Conservation (phyloP, 2,888 invertebrate genomes). For the Trichopoda pennipes region DNA sequence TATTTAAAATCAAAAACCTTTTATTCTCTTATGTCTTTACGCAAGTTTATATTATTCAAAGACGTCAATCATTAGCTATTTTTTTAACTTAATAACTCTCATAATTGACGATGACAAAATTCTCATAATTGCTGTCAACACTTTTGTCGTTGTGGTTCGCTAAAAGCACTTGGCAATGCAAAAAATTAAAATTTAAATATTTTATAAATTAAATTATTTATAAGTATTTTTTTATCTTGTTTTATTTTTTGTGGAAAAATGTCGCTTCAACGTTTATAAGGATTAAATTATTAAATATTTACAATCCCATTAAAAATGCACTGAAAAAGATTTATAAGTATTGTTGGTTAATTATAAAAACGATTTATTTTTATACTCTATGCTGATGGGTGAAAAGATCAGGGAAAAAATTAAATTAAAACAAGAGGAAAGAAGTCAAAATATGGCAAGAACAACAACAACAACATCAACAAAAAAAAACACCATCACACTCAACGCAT, state of each 20-base stretch:
- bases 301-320: slow-evolving; percentile 63
- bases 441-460: background rate
- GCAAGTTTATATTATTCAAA: slow-evolving; percentile 7
- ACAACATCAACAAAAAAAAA: too few relatives aligned
- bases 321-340: slow-evolving; percentile 63
- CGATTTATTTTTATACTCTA: slow-evolving; percentile 61
- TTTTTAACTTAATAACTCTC: background rate
- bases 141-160: slow-evolving; percentile 49
- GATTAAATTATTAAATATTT: slow-evolving; percentile 68
- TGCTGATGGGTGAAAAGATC: slow-evolving; percentile 24
- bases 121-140: slow-evolving; percentile 70
- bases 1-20: background rate
- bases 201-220: slow-evolving; percentile 42
- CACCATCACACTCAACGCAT: too few relatives aligned
- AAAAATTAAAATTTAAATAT: slow-evolving; percentile 38
- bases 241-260: slow-evolving; percentile 13
- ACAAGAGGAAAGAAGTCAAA: slow-evolving; percentile 1
- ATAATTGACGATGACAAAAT: slow-evolving; percentile 66
- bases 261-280: slow-evolving; percentile 36
- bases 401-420: slow-evolving; percentile 20
- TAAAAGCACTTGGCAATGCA: slow-evolving; percentile 14
- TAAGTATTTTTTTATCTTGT: slow-evolving; percentile 49
- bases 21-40: background rate
- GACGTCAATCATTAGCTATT: slow-evolving; percentile 29
- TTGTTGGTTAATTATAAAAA: slow-evolving; percentile 62